phyloP scores from a whole-genome alignment of 2,888 invertebrate species.

The Rhyacophila evoluta region DNA sequence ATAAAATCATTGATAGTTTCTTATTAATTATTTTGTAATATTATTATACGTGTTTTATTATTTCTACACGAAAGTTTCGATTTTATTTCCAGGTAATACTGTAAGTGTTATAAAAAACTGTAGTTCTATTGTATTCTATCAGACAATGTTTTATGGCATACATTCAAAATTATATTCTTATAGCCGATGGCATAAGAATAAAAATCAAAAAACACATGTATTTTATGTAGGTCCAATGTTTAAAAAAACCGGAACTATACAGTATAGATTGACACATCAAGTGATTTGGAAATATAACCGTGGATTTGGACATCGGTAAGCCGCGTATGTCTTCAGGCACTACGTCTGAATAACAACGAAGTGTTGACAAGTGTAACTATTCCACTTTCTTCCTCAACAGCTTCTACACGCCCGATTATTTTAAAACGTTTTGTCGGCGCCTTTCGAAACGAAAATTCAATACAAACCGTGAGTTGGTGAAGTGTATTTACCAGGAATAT shows the following conservation, averaged over 20 bases:
- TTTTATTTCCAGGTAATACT: too few species aligned
- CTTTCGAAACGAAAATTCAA: constrained; percentile 9
- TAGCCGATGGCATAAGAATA: too few species aligned
- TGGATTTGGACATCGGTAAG: constrained; percentile 6
- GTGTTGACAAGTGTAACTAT: constrained; percentile 30
- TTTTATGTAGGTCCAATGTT: background rate
- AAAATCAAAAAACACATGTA: background rate
- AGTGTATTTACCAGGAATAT: background rate
- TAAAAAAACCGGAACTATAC: background rate
- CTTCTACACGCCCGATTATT: constrained; percentile 13
- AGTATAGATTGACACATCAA: constrained; percentile 2
- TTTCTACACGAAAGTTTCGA: too few species aligned
- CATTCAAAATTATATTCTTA: too few species aligned
- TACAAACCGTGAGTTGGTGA: background rate
- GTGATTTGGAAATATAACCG: background rate
- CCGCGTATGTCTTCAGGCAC: background rate
- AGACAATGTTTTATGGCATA: background rate
- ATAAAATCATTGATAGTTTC: too few species aligned
- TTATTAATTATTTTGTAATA: too few species aligned
- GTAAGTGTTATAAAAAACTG: too few species aligned
- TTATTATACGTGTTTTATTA: too few species aligned
- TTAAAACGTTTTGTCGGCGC: background rate
- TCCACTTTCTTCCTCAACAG: constrained; percentile 32
- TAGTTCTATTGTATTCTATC: too few species aligned
- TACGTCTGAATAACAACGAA: background rate